Evolutionary conservation across 2,797 vertebrate species (phyloP).

Genomic region (Oreortyx pictus): DNA sequence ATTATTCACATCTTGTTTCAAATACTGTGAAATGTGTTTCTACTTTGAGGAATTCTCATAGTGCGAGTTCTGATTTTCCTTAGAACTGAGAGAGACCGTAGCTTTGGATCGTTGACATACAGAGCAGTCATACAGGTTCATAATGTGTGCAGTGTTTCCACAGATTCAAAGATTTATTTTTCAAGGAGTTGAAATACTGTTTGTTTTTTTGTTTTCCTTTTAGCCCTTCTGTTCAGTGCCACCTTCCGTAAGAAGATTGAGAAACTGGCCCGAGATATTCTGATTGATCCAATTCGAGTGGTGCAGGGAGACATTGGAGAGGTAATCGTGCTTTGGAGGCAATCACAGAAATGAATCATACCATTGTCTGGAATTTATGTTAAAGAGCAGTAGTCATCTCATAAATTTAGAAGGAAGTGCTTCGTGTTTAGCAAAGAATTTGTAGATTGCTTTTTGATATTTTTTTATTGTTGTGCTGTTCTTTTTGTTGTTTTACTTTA

Average conservation of each 20-base stretch:
- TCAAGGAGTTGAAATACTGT: background rate
- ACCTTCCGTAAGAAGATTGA: conserved; percentile 99
- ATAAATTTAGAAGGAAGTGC: background rate
- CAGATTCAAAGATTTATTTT: background rate
- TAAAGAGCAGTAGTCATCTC: background rate
- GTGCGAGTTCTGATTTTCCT: background rate
- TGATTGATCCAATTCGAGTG: conserved; percentile 95
- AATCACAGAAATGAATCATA: background rate
- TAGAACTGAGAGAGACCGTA: background rate
- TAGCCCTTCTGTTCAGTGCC: conserved; percentile 97
- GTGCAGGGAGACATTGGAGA: conserved; percentile 99
- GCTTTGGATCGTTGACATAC: background rate
- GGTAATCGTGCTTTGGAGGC: conserved; percentile 76
- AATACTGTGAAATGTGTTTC: background rate
- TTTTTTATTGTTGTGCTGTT: background rate
- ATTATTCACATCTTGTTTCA: background rate
- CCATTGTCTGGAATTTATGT: background rate
- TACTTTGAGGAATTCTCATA: background rate
- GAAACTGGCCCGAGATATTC: conserved; percentile 94
- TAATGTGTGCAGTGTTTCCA: background rate
- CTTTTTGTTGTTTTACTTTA: background rate
- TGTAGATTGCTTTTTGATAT: too few species aligned
- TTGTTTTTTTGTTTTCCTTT: conserved; percentile 39
- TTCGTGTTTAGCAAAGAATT: background rate
- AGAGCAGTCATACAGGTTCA: background rate